Conservation (phyloP, 2,888 invertebrate genomes). For the Nycteola revayana region DNA sequence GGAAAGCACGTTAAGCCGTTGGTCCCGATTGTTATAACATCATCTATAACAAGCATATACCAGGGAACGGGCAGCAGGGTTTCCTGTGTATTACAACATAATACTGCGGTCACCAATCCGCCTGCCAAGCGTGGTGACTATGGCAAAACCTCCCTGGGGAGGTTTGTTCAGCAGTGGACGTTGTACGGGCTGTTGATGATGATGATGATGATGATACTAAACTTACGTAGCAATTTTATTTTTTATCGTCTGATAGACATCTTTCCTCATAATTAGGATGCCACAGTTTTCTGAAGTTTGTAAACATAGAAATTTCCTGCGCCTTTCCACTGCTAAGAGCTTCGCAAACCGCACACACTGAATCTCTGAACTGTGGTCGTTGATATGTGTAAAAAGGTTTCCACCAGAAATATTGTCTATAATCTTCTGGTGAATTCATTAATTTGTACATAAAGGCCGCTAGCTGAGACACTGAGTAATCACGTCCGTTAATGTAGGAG, state of each 20-base stretch:
- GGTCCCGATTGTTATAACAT: too few species aligned
- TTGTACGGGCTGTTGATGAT: too few species aligned
- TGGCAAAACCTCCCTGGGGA: too few species aligned
- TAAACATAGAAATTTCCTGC: neutral
- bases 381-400: constrained; percentile 45
- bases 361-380: constrained; percentile 42
- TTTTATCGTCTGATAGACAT: constrained; percentile 14
- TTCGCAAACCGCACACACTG: constrained; percentile 52
- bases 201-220: too few species aligned
- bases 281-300: constrained; percentile 47
- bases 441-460: constrained; percentile 47
- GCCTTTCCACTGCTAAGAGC: constrained; percentile 46
- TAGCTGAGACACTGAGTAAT: constrained; percentile 32
- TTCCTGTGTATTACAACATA: too few species aligned
- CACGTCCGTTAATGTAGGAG: constrained; percentile 56
- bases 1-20: too few species aligned
- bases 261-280: constrained; percentile 36
- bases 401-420: constrained; percentile 56
- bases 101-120: too few species aligned
- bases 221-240: too few species aligned
- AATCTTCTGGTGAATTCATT: constrained; percentile 42
- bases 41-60: too few species aligned
- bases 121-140: too few species aligned
- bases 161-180: too few species aligned
- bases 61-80: too few species aligned